phyloP scores from a whole-genome alignment of 2,888 invertebrate genomes.

The Candidula unifasciata region DNA sequence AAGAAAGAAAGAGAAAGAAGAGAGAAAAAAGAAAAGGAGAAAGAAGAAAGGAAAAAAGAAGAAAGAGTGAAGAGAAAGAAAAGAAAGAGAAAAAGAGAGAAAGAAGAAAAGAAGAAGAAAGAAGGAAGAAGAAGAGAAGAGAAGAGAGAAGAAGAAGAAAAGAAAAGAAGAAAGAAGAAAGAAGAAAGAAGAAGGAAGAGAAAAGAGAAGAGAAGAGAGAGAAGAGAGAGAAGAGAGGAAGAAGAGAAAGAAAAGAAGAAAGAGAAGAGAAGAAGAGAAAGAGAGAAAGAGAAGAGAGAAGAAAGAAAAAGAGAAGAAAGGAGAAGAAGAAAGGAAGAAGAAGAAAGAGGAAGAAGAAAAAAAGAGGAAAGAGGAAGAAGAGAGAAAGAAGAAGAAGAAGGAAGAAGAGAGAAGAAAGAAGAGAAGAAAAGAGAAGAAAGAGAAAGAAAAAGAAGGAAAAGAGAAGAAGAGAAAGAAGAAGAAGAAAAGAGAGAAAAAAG shows the following conservation, averaged over 20 bases:
- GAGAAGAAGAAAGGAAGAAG: neutral
- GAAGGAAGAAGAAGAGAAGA: no score
- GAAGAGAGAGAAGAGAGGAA: neutral
- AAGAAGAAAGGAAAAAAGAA: neutral
- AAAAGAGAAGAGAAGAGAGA: neutral
- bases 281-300: neutral
- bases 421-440: neutral
- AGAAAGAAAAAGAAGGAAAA: no score
- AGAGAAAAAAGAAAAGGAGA: neutral
- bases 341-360: neutral
- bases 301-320: neutral
- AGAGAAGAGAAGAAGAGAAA: neutral
- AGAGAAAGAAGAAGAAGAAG: neutral
- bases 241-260: neutral
- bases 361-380: no score
- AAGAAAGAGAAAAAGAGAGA: neutral
- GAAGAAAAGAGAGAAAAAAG: no score
- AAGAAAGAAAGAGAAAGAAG: neutral
- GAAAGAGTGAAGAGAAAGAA: no score
- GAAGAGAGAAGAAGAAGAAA: no score
- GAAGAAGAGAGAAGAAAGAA: neutral
- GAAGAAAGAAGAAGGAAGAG: neutral
- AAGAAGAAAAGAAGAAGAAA: neutral
- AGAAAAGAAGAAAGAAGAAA: neutral
- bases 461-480: no score